These are phyloP conservation scores for Caenorhabditis imperialis DNA, from an alignment of 2,888 invertebrate genomes.

Conservation along the genomic window DNA sequence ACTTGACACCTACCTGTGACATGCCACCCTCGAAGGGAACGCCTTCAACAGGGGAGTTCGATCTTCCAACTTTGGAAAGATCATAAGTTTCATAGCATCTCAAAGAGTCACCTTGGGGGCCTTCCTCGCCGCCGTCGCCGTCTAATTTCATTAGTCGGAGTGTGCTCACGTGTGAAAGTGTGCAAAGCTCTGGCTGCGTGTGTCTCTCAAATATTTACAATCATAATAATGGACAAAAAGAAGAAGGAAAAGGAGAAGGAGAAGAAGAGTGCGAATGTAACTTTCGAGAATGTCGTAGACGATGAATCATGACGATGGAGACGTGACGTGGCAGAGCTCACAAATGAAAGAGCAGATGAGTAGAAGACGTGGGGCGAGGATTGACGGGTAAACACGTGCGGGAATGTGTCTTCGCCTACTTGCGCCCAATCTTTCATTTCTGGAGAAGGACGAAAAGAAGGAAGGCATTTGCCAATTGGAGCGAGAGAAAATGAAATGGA, in stretches of 20 bases:
- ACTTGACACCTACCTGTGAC: too few species aligned
- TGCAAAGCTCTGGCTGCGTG: not conserved
- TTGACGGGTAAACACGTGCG: slow-evolving; percentile 45
- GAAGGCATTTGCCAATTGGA: slow-evolving; percentile 9
- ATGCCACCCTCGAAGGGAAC: too few species aligned
- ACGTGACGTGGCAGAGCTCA: too few species aligned
- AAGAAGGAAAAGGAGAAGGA: not conserved
- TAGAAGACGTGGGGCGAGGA: slow-evolving; percentile 9
- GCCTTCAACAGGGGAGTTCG: slow-evolving; percentile 17
- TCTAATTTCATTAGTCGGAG: slow-evolving; percentile 48
- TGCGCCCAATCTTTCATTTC: slow-evolving; percentile 42
- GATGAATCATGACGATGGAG: too few species aligned
- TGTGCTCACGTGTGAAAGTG: slow-evolving; percentile 41
- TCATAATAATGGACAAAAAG: slow-evolving; percentile 40
- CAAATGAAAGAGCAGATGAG: not conserved
- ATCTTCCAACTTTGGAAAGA: slow-evolving; percentile 32
- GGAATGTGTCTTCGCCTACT: slow-evolving; percentile 20
- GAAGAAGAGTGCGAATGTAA: not conserved
- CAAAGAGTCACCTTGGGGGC: slow-evolving; percentile 28
- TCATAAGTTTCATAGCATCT: slow-evolving; percentile 12
- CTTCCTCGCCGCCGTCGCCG: slow-evolving; percentile 37
- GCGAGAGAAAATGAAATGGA: slow-evolving; percentile 15
- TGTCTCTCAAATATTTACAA: slow-evolving; percentile 34
- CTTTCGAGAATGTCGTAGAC: too few species aligned
- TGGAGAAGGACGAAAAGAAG: slow-evolving; percentile 3